Evolutionary conservation across 30 jellyfish, hydroid and myxozoan genomes (phyloP), one percentile per base, ranked within the genome.

Genomic region (Aurelia aurita complex sp. Pacific): DNA sequence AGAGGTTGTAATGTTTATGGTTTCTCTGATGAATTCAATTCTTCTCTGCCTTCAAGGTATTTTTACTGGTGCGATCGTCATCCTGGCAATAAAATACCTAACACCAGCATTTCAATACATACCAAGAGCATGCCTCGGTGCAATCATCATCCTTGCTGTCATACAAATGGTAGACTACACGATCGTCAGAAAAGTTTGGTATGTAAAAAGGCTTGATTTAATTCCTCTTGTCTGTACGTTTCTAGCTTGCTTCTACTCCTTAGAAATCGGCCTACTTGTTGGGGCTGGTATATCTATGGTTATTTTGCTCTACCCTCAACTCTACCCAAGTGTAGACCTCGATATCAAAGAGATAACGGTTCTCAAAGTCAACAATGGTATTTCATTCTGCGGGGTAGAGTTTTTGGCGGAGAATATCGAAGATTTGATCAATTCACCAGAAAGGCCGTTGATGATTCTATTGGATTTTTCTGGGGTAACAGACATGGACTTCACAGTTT

Each of bases 111-210:
- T 90, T 85, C 91, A 79, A 34, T 90, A 83, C 80, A 90, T 85
- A 11, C 97, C 97, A 14, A 77, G 86, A 72, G 97, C 97, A 10
- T 83, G 96, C 72, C 96, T 90, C 36, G 97, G 96, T 0, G 88
- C 97, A 4, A 79, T 90, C 65, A 85, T 90, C 67, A 76, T 90
- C 23, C 64, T 79, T 5, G 97, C 97, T 0, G 97, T 85, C 80
- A 34, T 90, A 68, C 83, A 80, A 38, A 83, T 90, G 96, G 86
- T 90, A 10, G 97, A 90, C 66, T 68, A 50, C 75, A 76, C 55
- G 46, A 83, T 85, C 55, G 85, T 79, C 62, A 64, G 62, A 53
- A 73, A 79, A 66, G 64, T 90, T 18, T 90, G 96, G 96, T 34
- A 38, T 29, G 67, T 83, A 18, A 83, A 78, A 19, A 55, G 79